phyloP scores from a whole-genome alignment of 2,113 vertebrate species.

The Anoura caudifer region DNA sequence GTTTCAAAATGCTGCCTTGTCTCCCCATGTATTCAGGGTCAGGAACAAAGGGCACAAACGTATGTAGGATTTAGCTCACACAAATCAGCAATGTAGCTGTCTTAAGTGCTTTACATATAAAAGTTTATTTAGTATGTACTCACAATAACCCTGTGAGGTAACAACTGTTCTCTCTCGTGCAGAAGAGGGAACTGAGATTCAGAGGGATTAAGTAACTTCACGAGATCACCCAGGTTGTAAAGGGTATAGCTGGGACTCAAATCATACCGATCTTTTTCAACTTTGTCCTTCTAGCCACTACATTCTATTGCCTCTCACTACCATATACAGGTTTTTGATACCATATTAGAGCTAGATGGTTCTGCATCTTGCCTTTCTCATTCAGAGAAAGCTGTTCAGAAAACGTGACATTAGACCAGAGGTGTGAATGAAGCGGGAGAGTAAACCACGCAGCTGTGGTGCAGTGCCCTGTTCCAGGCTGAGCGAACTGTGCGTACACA shows the following conservation, averaged over 20 bases:
- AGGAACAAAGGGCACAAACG: background rate
- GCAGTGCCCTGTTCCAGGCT: background rate
- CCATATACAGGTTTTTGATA: background rate
- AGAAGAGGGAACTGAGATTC: background rate
- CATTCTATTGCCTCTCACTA: background rate
- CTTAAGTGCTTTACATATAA: background rate
- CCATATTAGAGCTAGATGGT: background rate
- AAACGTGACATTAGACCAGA: background rate
- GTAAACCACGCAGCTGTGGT: background rate
- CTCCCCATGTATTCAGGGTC: background rate
- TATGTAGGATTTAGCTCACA: background rate
- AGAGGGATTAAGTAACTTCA: background rate
- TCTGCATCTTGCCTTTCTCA: background rate
- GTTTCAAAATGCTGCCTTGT: background rate
- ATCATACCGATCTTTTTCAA: background rate
- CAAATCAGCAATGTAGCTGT: fast-evolving
- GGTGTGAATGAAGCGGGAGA: background rate
- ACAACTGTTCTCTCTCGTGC: background rate
- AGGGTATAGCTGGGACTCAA: background rate
- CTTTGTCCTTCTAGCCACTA: background rate
- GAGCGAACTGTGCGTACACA: background rate
- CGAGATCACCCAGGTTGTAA: background rate
- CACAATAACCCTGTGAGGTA: background rate
- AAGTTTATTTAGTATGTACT: background rate
- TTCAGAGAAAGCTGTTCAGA: background rate